Conservation (phyloP, 2,797 vertebrate species). For the Champsocephalus esox region DNA sequence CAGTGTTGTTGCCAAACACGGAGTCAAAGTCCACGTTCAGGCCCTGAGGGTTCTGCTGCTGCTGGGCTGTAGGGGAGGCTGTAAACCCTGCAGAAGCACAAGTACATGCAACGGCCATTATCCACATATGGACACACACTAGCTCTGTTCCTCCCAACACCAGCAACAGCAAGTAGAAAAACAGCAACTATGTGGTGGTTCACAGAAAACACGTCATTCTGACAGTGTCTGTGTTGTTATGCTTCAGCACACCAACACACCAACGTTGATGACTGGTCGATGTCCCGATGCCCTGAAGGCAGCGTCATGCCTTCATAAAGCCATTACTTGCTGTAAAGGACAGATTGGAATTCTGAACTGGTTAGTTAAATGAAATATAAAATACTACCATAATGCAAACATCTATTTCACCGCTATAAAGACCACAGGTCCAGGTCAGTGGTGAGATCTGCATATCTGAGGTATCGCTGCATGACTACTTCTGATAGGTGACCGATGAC, state of each 20-base stretch:
- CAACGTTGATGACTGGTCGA: not conserved
- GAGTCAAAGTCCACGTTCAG: constrained; percentile 98
- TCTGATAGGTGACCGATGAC: not conserved
- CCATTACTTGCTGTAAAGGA: not conserved
- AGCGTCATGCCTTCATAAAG: not conserved
- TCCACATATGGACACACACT: not conserved
- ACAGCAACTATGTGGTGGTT: not conserved
- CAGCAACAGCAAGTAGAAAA: not conserved
- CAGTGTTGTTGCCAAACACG: constrained; percentile 94
- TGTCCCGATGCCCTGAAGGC: not conserved
- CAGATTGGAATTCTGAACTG: too few relatives aligned
- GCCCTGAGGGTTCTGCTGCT: constrained; percentile 88
- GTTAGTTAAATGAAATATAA: too few relatives aligned
- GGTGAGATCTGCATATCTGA: not conserved
- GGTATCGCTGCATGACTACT: not conserved
- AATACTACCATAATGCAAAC: too few relatives aligned
- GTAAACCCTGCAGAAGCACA: constrained; percentile 84
- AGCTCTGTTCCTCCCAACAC: not conserved
- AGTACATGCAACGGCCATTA: not conserved
- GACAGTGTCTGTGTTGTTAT: not conserved
- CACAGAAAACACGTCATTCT: not conserved
- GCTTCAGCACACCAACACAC: too few relatives aligned
- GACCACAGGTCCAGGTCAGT: not conserved
- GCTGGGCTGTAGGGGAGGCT: constrained; percentile 89
- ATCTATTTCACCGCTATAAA: too few relatives aligned